phyloP scores from a whole-genome alignment of 53 echinoderm and acorn worm species.

The Hippasteria phrygiana region DNA sequence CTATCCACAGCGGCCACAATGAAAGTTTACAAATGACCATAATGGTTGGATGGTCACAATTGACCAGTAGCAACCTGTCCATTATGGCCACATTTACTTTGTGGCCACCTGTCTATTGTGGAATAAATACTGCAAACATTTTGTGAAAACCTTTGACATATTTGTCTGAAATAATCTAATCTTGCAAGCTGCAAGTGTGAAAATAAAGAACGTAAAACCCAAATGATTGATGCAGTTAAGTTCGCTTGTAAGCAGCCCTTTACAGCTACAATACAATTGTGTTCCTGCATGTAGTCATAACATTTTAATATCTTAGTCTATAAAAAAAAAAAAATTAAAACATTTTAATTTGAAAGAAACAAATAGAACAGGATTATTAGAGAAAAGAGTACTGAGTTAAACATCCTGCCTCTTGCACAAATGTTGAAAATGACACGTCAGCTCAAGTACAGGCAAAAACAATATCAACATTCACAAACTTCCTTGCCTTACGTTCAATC shows the following conservation, averaged over 20 bases:
- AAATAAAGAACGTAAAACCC: too few relatives aligned
- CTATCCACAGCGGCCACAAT: too few relatives aligned
- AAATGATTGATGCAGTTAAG: too few relatives aligned
- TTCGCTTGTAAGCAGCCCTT: too few relatives aligned
- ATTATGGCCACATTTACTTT: too few relatives aligned
- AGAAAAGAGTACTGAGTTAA: conserved; percentile 11
- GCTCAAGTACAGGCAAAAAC: neutral
- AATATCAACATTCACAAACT: neutral
- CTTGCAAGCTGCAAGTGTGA: too few relatives aligned
- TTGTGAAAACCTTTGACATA: neutral
- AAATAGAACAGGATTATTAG: neutral
- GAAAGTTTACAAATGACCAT: too few relatives aligned
- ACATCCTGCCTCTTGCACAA: neutral
- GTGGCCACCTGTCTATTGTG: too few relatives aligned
- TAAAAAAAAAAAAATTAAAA: neutral
- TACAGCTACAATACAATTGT: neutral
- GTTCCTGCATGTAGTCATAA: neutral
- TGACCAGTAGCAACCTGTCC: too few relatives aligned
- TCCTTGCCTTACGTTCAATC: neutral
- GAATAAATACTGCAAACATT: neutral
- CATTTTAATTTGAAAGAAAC: too few relatives aligned
- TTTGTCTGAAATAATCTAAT: neutral
- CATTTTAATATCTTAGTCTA: neutral
- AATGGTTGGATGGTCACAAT: too few relatives aligned
- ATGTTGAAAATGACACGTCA: neutral